phyloP scores from a whole-genome alignment of 2,113 vertebrate genomes.

The Nycticryphes semicollaris region DNA sequence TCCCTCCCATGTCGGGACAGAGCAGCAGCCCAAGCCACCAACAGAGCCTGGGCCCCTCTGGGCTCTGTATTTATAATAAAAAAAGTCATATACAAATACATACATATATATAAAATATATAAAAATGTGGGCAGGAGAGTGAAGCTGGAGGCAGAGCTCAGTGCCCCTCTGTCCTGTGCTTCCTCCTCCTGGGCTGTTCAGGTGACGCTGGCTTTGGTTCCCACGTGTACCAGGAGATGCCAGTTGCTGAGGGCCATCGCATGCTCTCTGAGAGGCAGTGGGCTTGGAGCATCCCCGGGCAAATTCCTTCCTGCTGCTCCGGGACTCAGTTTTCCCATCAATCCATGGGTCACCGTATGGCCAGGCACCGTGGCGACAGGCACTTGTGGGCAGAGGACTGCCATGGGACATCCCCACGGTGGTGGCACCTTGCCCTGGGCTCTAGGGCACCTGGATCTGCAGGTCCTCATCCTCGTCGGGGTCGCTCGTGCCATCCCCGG shows the following conservation, averaged over 20 bases:
- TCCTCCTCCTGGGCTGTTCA: not conserved
- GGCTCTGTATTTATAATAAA: slow-evolving; percentile 30
- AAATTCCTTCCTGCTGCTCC: not conserved
- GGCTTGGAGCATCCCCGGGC: not conserved
- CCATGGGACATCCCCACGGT: rapidly evolving
- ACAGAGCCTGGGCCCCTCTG: not conserved
- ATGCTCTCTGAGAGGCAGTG: not conserved
- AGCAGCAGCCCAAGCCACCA: not conserved
- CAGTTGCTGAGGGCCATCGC: rapidly evolving
- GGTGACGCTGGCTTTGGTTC: not conserved
- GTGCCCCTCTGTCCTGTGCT: not conserved
- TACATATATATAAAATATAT: slow-evolving; percentile 12
- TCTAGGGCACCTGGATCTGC: slow-evolving; percentile 90
- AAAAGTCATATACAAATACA: slow-evolving; percentile 43
- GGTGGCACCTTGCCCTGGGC: not conserved
- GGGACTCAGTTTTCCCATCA: not conserved
- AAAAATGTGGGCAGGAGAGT: not conserved
- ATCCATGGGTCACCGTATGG: rapidly evolving
- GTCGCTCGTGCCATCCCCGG: slow-evolving; percentile 82
- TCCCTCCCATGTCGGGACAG: rapidly evolving
- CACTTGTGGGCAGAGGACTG: not conserved
- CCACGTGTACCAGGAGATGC: not conserved
- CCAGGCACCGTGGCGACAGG: rapidly evolving
- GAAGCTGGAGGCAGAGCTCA: not conserved
- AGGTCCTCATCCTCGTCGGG: slow-evolving; percentile 89